phyloP scores from a whole-genome alignment of 2,888 invertebrate genomes.

The Periphyllus acericola region DNA sequence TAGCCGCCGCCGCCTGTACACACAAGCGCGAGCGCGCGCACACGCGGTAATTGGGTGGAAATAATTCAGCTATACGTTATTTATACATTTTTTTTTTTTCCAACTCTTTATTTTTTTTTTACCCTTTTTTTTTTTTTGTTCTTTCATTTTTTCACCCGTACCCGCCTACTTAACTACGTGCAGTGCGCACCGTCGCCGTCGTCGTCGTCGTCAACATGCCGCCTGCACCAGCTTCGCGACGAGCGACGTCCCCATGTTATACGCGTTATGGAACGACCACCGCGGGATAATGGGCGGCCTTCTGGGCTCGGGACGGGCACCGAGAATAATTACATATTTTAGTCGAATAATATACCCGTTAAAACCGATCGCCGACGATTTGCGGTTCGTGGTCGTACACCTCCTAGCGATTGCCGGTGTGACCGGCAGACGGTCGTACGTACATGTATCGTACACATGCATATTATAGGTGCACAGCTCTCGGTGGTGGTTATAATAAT shows the following conservation, averaged over 20 bases:
- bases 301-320: neutral
- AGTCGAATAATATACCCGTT: neutral
- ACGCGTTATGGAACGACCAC: neutral
- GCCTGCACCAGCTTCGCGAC: too few relatives aligned
- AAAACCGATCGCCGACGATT: neutral
- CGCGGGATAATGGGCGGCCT: neutral
- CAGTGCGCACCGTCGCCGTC: neutral
- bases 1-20: neutral
- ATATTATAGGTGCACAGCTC: too few relatives aligned
- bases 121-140: neutral
- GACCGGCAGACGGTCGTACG: too few relatives aligned
- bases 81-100: slow-evolving; percentile 14
- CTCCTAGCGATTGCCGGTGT: too few relatives aligned
- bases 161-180: neutral
- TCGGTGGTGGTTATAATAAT: too few relatives aligned
- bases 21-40: neutral
- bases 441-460: too few relatives aligned
- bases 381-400: neutral
- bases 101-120: neutral
- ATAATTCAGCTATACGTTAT: slow-evolving; percentile 41
- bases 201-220: neutral
- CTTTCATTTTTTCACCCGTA: neutral
- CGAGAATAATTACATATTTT: neutral
- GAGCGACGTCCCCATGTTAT: neutral
- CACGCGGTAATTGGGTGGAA: slow-evolving; percentile 43